Base-by-base conservation (phyloP, 2,113 vertebrate genomes). In the Steatornis caripensis region DNA sequence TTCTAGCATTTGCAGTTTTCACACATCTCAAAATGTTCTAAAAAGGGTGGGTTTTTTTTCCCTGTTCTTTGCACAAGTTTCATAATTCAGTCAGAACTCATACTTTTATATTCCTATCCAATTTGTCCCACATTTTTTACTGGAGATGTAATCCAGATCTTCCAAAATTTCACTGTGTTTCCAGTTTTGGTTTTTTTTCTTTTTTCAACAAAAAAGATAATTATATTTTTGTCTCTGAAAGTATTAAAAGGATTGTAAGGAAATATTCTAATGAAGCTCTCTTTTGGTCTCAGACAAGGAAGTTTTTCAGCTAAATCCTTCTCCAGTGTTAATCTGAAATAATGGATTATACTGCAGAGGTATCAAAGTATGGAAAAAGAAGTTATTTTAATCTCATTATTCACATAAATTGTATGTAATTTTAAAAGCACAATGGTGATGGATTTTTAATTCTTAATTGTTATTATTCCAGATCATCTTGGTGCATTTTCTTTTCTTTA, bases 1-100 rank as follows among this genome's bases (percentile, higher is more conserved):
- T 89, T 96, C 93, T 95, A 96, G 95, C 95, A 90, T 95, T 96
- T 95, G 94, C 95, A 97, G 92, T 96, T 97, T 97, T 97, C 97
- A 95, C 97, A 97, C 95, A 84, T 97, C 85, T 96, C 90, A 96
- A 93, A 96, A 94, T 97, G 93, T 96, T 96, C 94, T 95, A 87
- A 94, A 97, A 95, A 90, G 64, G 75, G 84, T 66, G 77, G 43
- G 11, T 12, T 78, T 94, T 95, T 90, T 75, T 86, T 15, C 82
- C 71, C 58, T 3, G 71, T 88, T 96, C 89, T 96, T 95, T 93
- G 89, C 89, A 17, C 79, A 87, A 87, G 74, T 93, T 96, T 88
- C 78, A 60, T 70, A 72, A 60, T 96, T 96, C 96, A 93, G 51
- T 84, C 76, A 90, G 92, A 94, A 88, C 14, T 72, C 69, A 29